Percentiles rank a stretch among this genome's conserved stretches.
These are phyloP conservation scores for Antechinus stuartii DNA, from an alignment of 2,113 vertebrate species.

Conservation along the genomic window DNA sequence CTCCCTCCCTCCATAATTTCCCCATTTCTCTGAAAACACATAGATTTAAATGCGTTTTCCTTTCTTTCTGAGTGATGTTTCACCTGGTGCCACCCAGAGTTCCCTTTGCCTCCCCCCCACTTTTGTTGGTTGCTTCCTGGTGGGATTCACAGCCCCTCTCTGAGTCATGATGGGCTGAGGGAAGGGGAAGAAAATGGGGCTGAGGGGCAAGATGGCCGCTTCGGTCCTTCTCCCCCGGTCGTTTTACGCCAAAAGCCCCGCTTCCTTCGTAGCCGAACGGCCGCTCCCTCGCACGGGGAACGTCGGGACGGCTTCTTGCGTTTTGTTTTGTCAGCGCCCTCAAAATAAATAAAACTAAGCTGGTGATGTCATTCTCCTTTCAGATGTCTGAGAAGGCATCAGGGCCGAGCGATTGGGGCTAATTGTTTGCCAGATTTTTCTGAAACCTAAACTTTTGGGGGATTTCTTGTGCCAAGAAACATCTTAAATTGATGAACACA, in stretches of 20 bases:
- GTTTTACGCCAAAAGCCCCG: conserved; percentile 22
- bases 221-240: background rate
- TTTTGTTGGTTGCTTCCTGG: conserved; percentile 7
- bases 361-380: conserved; percentile 75
- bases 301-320: conserved; percentile 56
- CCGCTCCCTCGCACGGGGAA: conserved; percentile 37
- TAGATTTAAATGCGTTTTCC: conserved; percentile 24
- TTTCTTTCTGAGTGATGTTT: conserved; percentile 26
- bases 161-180: background rate
- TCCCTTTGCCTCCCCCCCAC: background rate
- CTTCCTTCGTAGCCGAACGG: conserved; percentile 53
- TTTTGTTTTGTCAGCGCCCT: conserved; percentile 75
- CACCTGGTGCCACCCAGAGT: background rate
- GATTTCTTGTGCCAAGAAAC: conserved; percentile 73
- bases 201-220: background rate
- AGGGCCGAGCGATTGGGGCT: conserved; percentile 68
- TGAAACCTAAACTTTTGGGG: conserved; percentile 66
- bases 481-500: conserved; percentile 79
- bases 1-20: background rate
- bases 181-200: background rate
- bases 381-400: conserved; percentile 74
- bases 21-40: conserved; percentile 45
- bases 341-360: conserved; percentile 75
- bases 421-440: conserved; percentile 77
- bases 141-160: background rate